Evolutionary conservation across 2,888 invertebrate species (phyloP).

Genomic region (Drosophila colorata): DNA sequence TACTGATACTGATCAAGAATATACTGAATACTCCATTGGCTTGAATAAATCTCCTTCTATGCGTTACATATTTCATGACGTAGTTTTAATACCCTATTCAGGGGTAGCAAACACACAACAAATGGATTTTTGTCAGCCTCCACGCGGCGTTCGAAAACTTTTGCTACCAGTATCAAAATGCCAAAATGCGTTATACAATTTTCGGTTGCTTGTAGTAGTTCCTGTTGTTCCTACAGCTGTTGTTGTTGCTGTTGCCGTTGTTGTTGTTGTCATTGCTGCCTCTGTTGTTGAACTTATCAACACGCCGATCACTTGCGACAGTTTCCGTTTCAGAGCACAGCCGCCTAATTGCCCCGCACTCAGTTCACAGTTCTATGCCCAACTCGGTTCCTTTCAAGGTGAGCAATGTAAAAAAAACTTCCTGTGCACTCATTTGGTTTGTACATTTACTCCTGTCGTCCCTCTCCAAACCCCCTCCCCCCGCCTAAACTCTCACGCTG

Average conservation of each 20-base stretch:
- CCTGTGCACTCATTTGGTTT: conserved; percentile 74
- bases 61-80: background rate
- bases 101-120: conserved; percentile 24
- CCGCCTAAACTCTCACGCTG: background rate
- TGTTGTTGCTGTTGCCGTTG: conserved; percentile 29
- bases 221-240: conserved; percentile 30
- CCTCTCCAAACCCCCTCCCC: conserved; percentile 7
- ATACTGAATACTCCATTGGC: background rate
- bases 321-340: conserved; percentile 79
- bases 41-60: background rate
- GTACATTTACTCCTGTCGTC: conserved; percentile 34
- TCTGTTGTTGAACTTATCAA: conserved; percentile 73
- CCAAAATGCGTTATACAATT: conserved; percentile 64
- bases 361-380: conserved; percentile 17
- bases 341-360: conserved; percentile 64
- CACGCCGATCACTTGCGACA: conserved; percentile 82
- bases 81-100: background rate
- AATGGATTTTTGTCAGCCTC: conserved; percentile 59
- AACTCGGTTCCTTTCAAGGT: conserved; percentile 62
- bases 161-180: conserved; percentile 49
- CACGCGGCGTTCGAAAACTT: conserved; percentile 54
- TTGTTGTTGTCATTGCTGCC: conserved; percentile 35
- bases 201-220: conserved; percentile 45
- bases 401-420: conserved; percentile 65
- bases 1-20: too few relatives aligned